Conservation (phyloP, 2,888 invertebrate genomes). For the Nymphalis c-album region DNA sequence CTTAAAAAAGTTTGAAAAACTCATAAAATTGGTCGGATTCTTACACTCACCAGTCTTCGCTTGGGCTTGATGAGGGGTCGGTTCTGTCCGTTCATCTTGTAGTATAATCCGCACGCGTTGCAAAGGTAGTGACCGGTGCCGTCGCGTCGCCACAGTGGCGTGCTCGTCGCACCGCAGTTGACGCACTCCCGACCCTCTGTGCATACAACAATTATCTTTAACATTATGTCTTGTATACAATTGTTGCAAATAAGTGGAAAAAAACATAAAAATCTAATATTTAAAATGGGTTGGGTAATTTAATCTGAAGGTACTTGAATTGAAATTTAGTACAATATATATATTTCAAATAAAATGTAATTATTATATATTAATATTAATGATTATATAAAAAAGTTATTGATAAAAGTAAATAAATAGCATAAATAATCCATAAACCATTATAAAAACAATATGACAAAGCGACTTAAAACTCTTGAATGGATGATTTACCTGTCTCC, state of each 20-base stretch:
- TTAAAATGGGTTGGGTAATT: background rate
- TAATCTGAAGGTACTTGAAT: background rate
- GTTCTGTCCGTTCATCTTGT: conserved; percentile 99
- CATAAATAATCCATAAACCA: conserved; percentile 38
- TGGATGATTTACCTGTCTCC: conserved; percentile 74
- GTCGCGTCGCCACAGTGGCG: conserved; percentile 98
- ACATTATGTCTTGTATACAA: conserved; percentile 4
- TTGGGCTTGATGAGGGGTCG: conserved; percentile 99
- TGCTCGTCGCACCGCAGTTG: conserved; percentile 99
- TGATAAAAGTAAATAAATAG: background rate
- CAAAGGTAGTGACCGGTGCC: conserved; percentile 98
- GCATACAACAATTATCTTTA: conserved; percentile 15
- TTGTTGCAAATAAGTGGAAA: background rate
- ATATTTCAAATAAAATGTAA: too few species aligned
- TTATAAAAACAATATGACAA: conserved; percentile 28
- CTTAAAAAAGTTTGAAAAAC: conserved; percentile 11
- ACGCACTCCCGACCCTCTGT: conserved; percentile 98
- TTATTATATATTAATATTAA: too few species aligned
- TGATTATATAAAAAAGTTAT: too few species aligned
- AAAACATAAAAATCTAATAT: background rate
- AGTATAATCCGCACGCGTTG: conserved; percentile 99
- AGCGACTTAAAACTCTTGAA: background rate
- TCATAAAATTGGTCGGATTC: conserved; percentile 77
- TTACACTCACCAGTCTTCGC: conserved; percentile 98
- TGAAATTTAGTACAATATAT: too few species aligned